Conservation (phyloP, 2,797 vertebrate species). For the Sebastes trivittatus region DNA sequence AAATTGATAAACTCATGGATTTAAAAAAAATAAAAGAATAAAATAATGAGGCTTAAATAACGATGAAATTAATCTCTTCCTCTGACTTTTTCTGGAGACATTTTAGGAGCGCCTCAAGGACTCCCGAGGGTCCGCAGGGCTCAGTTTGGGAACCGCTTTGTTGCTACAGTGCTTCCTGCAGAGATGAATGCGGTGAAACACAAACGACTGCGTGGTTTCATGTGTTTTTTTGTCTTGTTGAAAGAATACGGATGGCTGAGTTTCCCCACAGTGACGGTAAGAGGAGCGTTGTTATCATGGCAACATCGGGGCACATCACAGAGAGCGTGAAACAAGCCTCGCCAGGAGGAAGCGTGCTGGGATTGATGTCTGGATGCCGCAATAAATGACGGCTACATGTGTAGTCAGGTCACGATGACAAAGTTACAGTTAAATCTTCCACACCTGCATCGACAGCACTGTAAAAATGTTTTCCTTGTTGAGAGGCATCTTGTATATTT, state of each 20-base stretch:
- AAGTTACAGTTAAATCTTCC: neutral
- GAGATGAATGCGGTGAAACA: neutral
- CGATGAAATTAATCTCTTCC: neutral
- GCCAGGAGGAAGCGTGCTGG: neutral
- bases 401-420: neutral
- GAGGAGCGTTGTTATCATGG: neutral
- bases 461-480: conserved; percentile 19
- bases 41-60: neutral
- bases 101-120: neutral
- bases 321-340: neutral
- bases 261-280: neutral
- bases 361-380: neutral
- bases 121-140: neutral
- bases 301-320: neutral
- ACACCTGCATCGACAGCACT: neutral
- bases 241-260: neutral
- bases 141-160: neutral
- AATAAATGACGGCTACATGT: neutral
- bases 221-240: neutral
- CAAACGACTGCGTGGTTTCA: neutral
- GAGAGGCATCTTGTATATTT: conserved; percentile 4
- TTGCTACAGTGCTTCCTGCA: neutral
- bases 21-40: accelerated
- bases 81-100: neutral
- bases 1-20: neutral